A percentile compares a stretch with the other conserved stretches of the same genome.
Evolutionary conservation across 2,888 invertebrate genomes (phyloP).

Genomic region (Willowsia nigromaculata): DNA sequence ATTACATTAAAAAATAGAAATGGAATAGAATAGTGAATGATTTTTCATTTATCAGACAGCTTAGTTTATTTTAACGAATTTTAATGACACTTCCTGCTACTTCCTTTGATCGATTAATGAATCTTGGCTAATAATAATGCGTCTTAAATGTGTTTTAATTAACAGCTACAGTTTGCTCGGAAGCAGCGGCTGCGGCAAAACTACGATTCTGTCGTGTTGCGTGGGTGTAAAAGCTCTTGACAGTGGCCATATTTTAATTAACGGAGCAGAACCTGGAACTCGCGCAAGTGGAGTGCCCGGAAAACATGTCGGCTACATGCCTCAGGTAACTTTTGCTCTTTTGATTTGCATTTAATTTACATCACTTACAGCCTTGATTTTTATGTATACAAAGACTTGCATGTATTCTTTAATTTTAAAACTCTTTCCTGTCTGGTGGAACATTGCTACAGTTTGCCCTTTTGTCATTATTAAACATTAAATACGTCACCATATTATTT

Average conservation of each 20-base stretch:
- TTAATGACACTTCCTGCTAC: too few relatives aligned
- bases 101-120: too few relatives aligned
- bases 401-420: background rate
- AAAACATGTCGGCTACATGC: slow-evolving; percentile 81
- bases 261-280: slow-evolving; percentile 80
- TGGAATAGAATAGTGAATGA: too few relatives aligned
- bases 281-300: slow-evolving; percentile 81
- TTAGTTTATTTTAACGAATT: too few relatives aligned
- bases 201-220: slow-evolving; percentile 79
- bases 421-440: background rate
- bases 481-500: background rate
- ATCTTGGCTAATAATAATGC: background rate
- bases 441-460: too few relatives aligned
- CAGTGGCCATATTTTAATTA: slow-evolving; percentile 80
- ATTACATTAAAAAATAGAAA: too few relatives aligned
- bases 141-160: background rate
- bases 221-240: slow-evolving; percentile 80
- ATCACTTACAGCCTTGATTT: too few relatives aligned
- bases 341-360: background rate
- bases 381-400: too few relatives aligned
- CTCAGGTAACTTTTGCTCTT: slow-evolving; percentile 76
- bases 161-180: slow-evolving; percentile 62
- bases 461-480: background rate
- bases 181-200: slow-evolving; percentile 84
- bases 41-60: too few relatives aligned